These are phyloP conservation scores for Spongilla lacustris DNA, from an alignment of 37 sponge, comb jelly and placozoan species.

Conservation along the genomic window DNA sequence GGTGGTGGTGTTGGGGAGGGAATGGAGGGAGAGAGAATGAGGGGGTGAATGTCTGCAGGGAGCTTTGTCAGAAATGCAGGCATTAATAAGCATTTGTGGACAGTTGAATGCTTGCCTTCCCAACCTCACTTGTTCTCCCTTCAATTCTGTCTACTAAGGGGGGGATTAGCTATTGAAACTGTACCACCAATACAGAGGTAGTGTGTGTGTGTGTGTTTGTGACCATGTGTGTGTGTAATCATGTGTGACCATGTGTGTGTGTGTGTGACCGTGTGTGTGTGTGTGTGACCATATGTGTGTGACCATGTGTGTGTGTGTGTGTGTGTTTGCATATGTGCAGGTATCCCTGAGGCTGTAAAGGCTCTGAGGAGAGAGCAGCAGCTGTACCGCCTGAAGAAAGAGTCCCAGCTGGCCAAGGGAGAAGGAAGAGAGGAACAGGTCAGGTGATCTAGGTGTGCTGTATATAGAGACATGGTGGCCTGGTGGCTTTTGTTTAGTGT, in stretches of 20 bases:
- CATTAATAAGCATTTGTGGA: no score
- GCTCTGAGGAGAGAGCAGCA: constrained; percentile 21
- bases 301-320: constrained; percentile 6
- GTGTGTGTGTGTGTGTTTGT: no score
- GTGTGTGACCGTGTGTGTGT: constrained; percentile 28
- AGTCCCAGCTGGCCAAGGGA: constrained; percentile 13
- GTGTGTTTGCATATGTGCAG: constrained; percentile 13
- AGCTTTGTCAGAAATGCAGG: no score
- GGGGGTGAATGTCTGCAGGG: no score
- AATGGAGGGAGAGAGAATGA: neutral
- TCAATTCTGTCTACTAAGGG: no score
- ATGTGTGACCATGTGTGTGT: neutral
- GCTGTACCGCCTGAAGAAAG: constrained; percentile 21
- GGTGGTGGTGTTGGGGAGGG: no score
- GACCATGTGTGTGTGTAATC: neutral
- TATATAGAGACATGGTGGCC: neutral
- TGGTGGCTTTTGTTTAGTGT: neutral
- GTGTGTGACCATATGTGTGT: constrained; percentile 30
- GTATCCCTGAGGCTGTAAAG: constrained; percentile 22
- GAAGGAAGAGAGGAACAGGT: constrained; percentile 38
- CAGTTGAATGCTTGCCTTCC: no score
- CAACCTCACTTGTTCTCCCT: no score
- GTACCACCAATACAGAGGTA: no score
- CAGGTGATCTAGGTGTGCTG: neutral
- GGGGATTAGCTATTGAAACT: no score